Percentiles rank a stretch among this genome's conserved stretches.
Evolutionary conservation across 2,113 vertebrate species (phyloP).

Genomic region (Panthera leo): DNA sequence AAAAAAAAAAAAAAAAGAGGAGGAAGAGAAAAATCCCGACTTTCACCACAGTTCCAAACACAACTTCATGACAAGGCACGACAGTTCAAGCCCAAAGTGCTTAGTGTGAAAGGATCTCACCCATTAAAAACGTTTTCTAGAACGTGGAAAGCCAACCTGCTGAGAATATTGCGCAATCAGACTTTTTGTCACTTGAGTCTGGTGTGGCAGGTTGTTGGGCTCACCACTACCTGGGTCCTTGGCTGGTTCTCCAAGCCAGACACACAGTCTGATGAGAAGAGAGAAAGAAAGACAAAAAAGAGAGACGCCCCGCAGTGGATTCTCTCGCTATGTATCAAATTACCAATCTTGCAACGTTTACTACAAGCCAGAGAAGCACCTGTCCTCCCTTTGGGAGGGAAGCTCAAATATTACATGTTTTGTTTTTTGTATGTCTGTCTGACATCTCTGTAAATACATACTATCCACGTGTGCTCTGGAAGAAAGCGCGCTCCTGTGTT

Average conservation of each 20-base stretch:
- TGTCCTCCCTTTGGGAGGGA: neutral
- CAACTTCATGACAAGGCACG: neutral
- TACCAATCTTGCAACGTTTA: neutral
- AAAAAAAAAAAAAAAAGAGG: neutral
- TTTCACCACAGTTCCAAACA: constrained; percentile 28
- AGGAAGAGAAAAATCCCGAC: constrained; percentile 55
- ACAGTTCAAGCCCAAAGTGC: neutral
- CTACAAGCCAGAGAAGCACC: neutral
- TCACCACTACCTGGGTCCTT: neutral
- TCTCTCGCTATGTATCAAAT: neutral
- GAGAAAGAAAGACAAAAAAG: neutral
- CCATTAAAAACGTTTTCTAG: constrained; percentile 14
- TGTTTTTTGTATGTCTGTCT: neutral
- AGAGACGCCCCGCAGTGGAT: rapidly evolving
- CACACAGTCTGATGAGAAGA: neutral
- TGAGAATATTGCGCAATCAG: constrained; percentile 24
- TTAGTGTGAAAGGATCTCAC: neutral
- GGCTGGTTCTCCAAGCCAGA: neutral
- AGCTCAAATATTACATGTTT: neutral
- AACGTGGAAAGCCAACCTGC: neutral
- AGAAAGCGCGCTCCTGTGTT: neutral
- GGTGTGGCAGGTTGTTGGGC: neutral
- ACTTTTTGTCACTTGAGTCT: neutral
- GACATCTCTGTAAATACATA: neutral
- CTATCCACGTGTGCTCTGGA: neutral